Conservation (phyloP, 2,797 vertebrate genomes). For the Phrynocephalus forsythii region DNA sequence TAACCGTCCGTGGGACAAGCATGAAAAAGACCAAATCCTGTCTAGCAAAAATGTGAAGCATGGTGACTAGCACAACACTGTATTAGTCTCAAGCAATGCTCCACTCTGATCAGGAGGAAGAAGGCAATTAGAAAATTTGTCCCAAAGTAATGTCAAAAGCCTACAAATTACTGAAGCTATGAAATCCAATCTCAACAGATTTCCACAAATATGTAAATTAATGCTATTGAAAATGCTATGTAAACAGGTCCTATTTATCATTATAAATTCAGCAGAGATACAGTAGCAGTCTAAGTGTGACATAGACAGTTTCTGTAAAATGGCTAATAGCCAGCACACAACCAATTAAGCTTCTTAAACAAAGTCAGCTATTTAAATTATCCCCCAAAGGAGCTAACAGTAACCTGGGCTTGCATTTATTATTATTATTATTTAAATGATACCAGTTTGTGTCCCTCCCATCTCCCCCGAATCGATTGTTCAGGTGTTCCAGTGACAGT, state of each 20-base stretch:
- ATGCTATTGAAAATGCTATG: conserved; percentile 77
- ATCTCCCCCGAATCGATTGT: not conserved
- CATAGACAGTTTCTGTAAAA: conserved; percentile 69
- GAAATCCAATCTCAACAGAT: conserved; percentile 75
- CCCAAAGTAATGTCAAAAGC: conserved; percentile 75
- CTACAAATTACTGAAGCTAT: conserved; percentile 72
- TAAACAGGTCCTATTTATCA: conserved; percentile 81
- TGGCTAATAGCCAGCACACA: conserved; percentile 67
- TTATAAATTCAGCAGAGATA: conserved; percentile 76
- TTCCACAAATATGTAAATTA: conserved; percentile 82
- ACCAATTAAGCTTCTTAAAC: conserved; percentile 71
- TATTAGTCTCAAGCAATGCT: conserved; percentile 70
- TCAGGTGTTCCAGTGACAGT: not conserved
- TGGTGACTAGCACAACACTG: conserved; percentile 56
- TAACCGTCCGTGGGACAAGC: conserved; percentile 46
- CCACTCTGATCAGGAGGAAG: conserved; percentile 70
- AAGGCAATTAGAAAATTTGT: conserved; percentile 72
- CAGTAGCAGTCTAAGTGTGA: conserved; percentile 65
- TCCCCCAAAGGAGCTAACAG: conserved; percentile 2
- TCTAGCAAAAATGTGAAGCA: conserved; percentile 57
- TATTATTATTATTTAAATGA: conserved; percentile 8
- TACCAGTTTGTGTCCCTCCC: not conserved
- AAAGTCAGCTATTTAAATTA: conserved; percentile 70
- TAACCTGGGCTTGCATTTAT: not conserved
- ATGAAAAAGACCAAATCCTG: conserved; percentile 56